phyloP scores from a whole-genome alignment of 2,113 vertebrate genomes.

The Sebastes schlegelii region DNA sequence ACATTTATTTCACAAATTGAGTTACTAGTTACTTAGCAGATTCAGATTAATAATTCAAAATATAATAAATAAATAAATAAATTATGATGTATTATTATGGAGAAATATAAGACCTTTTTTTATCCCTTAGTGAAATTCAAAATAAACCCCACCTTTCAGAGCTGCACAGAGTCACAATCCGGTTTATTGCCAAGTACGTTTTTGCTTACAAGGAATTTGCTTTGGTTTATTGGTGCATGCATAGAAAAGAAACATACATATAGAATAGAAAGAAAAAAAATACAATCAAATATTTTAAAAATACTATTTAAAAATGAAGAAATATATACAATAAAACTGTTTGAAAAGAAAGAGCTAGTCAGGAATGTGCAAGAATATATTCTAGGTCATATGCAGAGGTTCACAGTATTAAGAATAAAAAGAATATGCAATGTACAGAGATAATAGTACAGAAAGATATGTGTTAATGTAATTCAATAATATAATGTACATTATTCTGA shows the following conservation, averaged over 20 bases:
- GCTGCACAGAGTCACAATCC: neutral
- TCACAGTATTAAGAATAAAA: neutral
- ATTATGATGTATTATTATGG: neutral
- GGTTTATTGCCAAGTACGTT: neutral
- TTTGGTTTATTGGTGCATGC: neutral
- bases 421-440: neutral
- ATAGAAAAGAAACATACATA: neutral
- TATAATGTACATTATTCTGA: neutral
- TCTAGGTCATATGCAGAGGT: neutral
- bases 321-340: too few species aligned
- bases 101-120: neutral
- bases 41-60: neutral
- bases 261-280: too few species aligned
- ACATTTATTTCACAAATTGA: neutral
- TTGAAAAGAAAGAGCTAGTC: too few species aligned
- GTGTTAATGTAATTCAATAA: neutral
- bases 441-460: too few species aligned
- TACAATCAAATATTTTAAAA: too few species aligned
- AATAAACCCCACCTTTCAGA: neutral
- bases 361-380: too few species aligned
- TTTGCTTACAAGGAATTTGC: neutral
- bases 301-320: too few species aligned
- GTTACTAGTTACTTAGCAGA: neutral
- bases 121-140: neutral
- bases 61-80: neutral